Percentiles rank a stretch among this genome's conserved stretches.
These are phyloP conservation scores for Anguilla rostrata DNA, from an alignment of 2,113 vertebrate genomes.

Conservation along the genomic window DNA sequence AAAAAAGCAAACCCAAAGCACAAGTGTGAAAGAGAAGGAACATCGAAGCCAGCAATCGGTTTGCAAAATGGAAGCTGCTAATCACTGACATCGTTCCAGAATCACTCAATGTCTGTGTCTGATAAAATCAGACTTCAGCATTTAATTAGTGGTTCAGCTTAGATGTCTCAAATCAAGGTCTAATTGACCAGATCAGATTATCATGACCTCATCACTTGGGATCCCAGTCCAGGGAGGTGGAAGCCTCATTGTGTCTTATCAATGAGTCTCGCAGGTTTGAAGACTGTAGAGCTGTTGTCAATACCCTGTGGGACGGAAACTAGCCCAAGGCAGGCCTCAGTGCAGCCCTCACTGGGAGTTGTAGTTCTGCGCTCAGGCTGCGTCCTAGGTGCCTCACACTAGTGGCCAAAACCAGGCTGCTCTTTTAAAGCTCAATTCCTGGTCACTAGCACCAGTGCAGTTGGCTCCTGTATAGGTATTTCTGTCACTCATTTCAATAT, in stretches of 20 bases:
- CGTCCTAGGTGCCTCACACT: background rate
- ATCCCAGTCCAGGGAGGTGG: background rate
- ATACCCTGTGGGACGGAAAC: background rate
- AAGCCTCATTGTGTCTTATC: background rate
- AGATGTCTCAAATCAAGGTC: background rate
- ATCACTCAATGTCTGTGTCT: background rate
- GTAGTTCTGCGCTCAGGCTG: background rate
- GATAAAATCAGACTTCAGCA: constrained; percentile 2
- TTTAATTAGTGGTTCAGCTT: constrained; percentile 18
- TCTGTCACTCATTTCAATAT: no score
- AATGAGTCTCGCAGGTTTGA: background rate
- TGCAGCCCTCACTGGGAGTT: background rate
- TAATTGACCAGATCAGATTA: constrained; percentile 18
- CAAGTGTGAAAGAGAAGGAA: background rate
- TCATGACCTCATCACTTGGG: constrained; percentile 17
- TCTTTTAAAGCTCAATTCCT: no score
- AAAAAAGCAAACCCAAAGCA: background rate
- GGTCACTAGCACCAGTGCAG: no score
- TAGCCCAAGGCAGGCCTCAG: background rate
- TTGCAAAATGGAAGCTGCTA: background rate
- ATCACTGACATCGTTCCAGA: constrained; percentile 9
- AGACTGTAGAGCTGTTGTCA: constrained; percentile 2
- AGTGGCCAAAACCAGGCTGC: no score
- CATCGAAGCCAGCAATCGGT: background rate
- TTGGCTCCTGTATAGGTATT: no score